Evolutionary conservation across 2,797 vertebrate genomes (phyloP).

Genomic region (Oreonectes daqikongensis): DNA sequence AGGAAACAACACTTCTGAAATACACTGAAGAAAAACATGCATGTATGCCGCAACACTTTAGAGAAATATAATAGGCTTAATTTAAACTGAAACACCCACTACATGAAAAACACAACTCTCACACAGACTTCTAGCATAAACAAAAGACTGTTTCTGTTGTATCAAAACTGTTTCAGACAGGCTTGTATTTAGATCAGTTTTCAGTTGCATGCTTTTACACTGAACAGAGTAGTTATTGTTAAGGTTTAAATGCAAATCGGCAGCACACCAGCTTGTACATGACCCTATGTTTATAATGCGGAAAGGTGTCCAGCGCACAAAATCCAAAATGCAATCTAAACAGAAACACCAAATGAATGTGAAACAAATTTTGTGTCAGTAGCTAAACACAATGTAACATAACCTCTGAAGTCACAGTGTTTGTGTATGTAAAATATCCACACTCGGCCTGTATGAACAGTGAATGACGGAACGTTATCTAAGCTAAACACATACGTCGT

Average conservation of each 20-base stretch:
- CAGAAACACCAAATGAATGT: background rate
- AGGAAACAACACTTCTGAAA: slow-evolving; percentile 39
- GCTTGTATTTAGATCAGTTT: background rate
- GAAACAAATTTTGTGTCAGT: background rate
- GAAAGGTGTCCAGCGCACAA: background rate
- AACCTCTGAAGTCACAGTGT: slow-evolving; percentile 16
- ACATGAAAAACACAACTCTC: slow-evolving; percentile 3
- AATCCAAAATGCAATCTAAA: background rate
- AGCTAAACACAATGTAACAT: slow-evolving; percentile 11
- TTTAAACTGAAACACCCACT: slow-evolving; percentile 40
- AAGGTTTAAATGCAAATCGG: background rate
- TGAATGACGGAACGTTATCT: slow-evolving; percentile 4
- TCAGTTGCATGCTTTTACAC: background rate
- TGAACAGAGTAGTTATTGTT: background rate
- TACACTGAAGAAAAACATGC: background rate
- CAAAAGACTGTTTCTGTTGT: background rate
- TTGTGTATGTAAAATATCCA: slow-evolving; percentile 25
- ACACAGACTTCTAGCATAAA: background rate
- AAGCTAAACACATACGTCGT: background rate
- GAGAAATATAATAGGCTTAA: slow-evolving; percentile 43
- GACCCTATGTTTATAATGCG: background rate
- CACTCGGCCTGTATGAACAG: slow-evolving; percentile 1
- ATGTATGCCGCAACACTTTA: slow-evolving; percentile 30
- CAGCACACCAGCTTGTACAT: background rate
- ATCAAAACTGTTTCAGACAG: background rate